Evolutionary conservation across 2,888 invertebrate species (phyloP).

Genomic region (Coelinius sp.): DNA sequence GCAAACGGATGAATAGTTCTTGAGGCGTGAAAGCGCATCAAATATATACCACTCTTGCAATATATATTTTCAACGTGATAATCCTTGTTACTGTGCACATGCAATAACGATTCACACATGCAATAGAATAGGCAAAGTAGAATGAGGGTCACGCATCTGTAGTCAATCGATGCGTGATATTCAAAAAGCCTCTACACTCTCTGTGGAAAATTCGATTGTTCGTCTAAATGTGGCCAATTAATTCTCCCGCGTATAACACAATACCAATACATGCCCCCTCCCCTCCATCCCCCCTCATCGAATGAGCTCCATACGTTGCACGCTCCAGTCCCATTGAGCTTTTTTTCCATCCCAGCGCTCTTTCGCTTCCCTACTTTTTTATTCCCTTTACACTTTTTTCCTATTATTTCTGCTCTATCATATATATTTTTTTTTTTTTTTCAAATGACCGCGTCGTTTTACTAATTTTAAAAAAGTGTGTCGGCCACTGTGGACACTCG

Average conservation of each 20-base stretch:
- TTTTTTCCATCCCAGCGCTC: slow-evolving; percentile 6
- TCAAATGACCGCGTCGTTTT: slow-evolving; percentile 26
- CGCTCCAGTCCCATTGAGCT: slow-evolving; percentile 1
- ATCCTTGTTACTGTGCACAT: slow-evolving; percentile 33
- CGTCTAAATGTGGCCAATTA: slow-evolving; percentile 37
- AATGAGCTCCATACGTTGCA: neutral
- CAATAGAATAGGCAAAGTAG: neutral
- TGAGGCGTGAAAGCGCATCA: slow-evolving; percentile 8
- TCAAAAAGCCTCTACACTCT: slow-evolving; percentile 14
- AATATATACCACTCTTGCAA: neutral
- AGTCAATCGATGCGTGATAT: neutral
- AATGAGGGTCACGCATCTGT: no score
- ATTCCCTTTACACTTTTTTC: neutral
- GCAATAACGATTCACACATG: slow-evolving; percentile 34
- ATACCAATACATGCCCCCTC: slow-evolving; percentile 4
- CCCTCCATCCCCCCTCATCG: neutral
- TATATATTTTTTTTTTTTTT: no score
- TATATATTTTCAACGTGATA: slow-evolving; percentile 31
- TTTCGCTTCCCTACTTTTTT: neutral
- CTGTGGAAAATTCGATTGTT: slow-evolving; percentile 32
- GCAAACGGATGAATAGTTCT: neutral
- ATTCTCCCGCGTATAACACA: slow-evolving; percentile 24
- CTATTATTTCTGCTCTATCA: neutral
- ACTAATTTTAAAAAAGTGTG: slow-evolving; percentile 32
- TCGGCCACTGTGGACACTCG: slow-evolving; percentile 14